Base-by-base conservation (phyloP, 2,888 invertebrate genomes). In the Atherix ibis region DNA sequence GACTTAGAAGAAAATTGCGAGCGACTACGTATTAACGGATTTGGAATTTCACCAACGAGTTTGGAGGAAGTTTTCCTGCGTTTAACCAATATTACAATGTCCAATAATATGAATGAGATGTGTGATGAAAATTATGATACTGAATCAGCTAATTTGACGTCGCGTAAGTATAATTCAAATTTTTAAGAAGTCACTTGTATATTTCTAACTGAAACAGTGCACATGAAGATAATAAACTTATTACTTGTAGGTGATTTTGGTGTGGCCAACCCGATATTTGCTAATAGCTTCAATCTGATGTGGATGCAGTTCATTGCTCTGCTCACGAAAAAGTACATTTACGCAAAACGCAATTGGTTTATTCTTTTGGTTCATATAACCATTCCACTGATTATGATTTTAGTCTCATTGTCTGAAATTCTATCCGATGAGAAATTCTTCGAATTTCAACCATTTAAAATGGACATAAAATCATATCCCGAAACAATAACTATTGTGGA, bases 41-140 rank as follows among this genome's bases (percentile, higher is more conserved):
- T 79, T 51, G 85, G 87, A 3, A 71, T 84, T 16, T 71, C 80
- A 2, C 71, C 85, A 14, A 85, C 85, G 1, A 83, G 84, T 1
- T 65, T 88, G 59, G 87, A 87, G 61, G 87, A 88, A 60, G 85
- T 88, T 1, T 84, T 84, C 50, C 68, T 83, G 66, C 46, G 47
- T 18, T 50, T 48, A 2, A 39, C 44, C 28, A 47, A 46, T 32
- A 37, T 41, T 5, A 12, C 5, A 26, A 5, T 5, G 5, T 5
- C 26, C 5, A 13, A 9, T 26, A 5, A 5, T 8, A 12, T 10
- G n/a, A n/a, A 4, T 22, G 6, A 8, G 22, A 22, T 10, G 6
- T 6, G 10, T 22, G 10, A 10, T 10, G 22, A 22, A 8, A 22
- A 22, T 22, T 6, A 22, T 10, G 6, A 6, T 10, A 10, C 10